These are phyloP conservation scores for Aporophyla nigra DNA, from an alignment of 2,888 invertebrate species.

Conservation along the genomic window DNA sequence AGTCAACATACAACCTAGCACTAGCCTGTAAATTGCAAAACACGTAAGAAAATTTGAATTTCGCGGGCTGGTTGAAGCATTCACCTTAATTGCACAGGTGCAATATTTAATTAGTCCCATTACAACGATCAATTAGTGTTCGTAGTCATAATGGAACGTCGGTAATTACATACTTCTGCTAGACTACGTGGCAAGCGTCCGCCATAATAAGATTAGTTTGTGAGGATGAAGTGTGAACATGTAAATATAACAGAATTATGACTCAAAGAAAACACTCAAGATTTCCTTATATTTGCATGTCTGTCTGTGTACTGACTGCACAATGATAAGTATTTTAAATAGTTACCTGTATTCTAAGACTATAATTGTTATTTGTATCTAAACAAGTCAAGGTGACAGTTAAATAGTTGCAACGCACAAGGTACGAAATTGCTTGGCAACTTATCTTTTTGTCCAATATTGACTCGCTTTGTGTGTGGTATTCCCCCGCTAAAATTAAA, in stretches of 20 bases:
- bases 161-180: constrained; percentile 28
- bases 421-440: constrained; percentile 9
- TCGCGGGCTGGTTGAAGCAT: no score
- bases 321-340: constrained; percentile 35
- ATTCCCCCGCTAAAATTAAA: constrained; percentile 4
- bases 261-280: constrained; percentile 30
- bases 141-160: constrained; percentile 17
- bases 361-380: constrained; percentile 20
- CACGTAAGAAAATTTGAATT: no score
- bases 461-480: constrained; percentile 13
- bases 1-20: no score
- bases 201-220: constrained; percentile 17
- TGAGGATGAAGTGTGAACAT: constrained; percentile 26
- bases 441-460: constrained; percentile 15
- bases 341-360: constrained; percentile 9
- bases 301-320: constrained; percentile 16
- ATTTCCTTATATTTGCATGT: constrained; percentile 36
- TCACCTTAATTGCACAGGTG: constrained; percentile 15
- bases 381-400: background rate
- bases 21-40: no score
- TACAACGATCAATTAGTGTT: constrained; percentile 22
- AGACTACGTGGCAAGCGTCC: background rate
- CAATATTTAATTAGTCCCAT: constrained; percentile 42
- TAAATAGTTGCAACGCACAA: background rate
- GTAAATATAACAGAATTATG: constrained; percentile 28